These are phyloP conservation scores for Meandrina meandrites DNA, from an alignment of 92 coral and sea anemone species.

Conservation along the genomic window DNA sequence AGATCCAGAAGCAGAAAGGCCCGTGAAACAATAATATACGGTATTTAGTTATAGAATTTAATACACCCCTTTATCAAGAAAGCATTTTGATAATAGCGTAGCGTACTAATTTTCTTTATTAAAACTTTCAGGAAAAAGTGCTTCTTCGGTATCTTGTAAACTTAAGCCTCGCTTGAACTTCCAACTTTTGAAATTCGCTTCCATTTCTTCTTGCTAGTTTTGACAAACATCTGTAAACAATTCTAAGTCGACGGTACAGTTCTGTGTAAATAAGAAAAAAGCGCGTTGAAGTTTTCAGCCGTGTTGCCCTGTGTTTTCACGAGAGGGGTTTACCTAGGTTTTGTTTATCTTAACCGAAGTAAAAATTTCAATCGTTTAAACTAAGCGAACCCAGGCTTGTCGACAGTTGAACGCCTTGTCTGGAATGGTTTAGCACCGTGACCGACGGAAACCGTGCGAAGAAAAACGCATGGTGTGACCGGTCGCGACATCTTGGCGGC, in stretches of 20 bases:
- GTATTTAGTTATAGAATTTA: not conserved
- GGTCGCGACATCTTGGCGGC: too few species aligned
- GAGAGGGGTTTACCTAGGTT: too few species aligned
- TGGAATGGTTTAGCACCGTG: too few species aligned
- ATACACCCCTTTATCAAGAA: not conserved
- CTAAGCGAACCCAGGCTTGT: too few species aligned
- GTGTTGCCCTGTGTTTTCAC: not conserved
- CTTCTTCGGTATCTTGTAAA: too few species aligned
- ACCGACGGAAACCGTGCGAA: too few species aligned
- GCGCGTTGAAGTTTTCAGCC: not conserved
- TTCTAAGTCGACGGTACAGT: not conserved
- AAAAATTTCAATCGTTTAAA: too few species aligned
- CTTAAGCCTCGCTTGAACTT: not conserved
- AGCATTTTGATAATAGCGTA: not conserved
- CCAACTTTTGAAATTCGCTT: not conserved
- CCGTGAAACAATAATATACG: not conserved
- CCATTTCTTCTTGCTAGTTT: not conserved
- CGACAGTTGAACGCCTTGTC: too few species aligned
- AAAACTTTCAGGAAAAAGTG: not conserved
- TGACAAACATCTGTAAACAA: not conserved
- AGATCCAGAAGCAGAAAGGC: not conserved
- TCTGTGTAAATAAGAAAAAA: not conserved
- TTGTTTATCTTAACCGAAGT: too few species aligned
- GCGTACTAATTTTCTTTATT: not conserved
- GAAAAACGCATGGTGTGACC: too few species aligned